Evolutionary conservation across 2,113 vertebrate species (phyloP).

Genomic region (Malurus cyaneus): DNA sequence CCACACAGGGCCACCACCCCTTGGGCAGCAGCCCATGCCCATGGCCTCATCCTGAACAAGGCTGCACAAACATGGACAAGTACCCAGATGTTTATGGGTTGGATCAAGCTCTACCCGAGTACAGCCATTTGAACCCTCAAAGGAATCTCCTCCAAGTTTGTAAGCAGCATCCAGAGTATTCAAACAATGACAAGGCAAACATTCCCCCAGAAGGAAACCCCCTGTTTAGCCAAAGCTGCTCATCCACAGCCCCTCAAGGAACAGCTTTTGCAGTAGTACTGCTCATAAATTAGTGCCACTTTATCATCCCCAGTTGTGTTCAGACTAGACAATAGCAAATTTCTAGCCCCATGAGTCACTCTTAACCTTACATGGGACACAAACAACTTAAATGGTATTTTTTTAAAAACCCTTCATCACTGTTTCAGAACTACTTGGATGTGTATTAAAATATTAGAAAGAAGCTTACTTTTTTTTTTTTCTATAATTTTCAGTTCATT

Average conservation of each 20-base stretch:
- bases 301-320: neutral
- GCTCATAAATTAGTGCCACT: neutral
- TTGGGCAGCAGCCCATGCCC: neutral
- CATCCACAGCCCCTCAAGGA: fast-evolving
- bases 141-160: neutral
- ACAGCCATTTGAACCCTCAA: neutral
- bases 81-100: neutral
- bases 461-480: neutral
- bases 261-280: neutral
- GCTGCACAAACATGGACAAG: fast-evolving
- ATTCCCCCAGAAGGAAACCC: neutral
- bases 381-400: neutral
- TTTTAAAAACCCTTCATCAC: neutral
- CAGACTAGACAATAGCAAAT: neutral
- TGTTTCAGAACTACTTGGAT: neutral
- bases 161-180: neutral
- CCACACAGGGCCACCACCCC: neutral
- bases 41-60: neutral
- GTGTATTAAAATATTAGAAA: neutral
- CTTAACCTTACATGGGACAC: neutral
- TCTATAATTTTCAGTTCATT: neutral
- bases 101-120: neutral
- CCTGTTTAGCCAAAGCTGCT: neutral
- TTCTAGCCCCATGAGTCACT: neutral
- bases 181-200: neutral